Evolutionary conservation across 1,140 invertebrate species (phyloP).

Genomic region (Octopus bimaculoides): DNA sequence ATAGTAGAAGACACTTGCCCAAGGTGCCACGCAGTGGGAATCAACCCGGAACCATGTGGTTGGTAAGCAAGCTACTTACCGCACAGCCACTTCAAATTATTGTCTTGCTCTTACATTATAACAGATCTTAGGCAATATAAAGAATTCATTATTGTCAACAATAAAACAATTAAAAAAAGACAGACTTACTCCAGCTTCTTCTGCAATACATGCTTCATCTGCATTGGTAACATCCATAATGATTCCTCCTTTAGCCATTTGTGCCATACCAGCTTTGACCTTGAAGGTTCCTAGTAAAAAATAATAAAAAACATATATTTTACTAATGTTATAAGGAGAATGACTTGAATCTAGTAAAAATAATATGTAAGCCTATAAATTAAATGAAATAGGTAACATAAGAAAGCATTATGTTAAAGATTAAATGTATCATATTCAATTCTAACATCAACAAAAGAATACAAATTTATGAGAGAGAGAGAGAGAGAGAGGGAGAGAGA

Average conservation of each 20-base stretch:
- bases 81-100: too few species aligned
- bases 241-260: conserved; percentile 52
- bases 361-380: neutral
- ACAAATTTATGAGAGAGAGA: neutral
- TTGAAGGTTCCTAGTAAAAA: conserved; percentile 46
- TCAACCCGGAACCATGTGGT: too few species aligned
- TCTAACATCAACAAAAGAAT: neutral
- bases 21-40: too few species aligned
- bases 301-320: neutral
- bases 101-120: too few species aligned
- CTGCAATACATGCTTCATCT: conserved; percentile 47
- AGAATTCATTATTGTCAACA: too few species aligned
- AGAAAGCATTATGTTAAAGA: neutral
- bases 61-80: too few species aligned
- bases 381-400: neutral
- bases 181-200: conserved; percentile 43
- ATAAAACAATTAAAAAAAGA: neutral
- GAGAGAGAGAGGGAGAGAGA: too few species aligned
- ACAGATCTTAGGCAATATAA: too few species aligned
- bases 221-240: conserved; percentile 51
- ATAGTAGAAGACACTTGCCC: too few species aligned
- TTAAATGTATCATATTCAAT: neutral
- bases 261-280: conserved; percentile 50
- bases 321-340: neutral
- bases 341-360: neutral